Conservation (phyloP, 2,113 vertebrate species). For the Daubentonia madagascariensis region DNA sequence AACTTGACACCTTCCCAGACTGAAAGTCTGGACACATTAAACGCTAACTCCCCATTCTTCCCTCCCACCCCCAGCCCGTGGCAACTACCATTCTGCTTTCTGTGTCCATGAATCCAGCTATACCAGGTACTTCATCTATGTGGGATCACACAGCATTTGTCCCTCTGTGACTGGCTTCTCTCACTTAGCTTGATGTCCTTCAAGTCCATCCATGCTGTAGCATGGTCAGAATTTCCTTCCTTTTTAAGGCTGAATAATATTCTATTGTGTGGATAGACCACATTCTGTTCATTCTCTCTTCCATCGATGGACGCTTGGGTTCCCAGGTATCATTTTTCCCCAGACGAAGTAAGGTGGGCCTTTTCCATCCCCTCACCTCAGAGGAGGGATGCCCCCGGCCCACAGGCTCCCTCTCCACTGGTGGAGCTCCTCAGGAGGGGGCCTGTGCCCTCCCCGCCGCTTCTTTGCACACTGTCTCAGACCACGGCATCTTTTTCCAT, state of each 20-base stretch:
- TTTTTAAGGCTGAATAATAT: background rate
- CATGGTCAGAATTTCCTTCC: background rate
- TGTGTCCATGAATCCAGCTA: background rate
- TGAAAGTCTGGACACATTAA: background rate
- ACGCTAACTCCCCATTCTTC: background rate
- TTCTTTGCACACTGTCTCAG: background rate
- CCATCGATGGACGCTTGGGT: accelerated
- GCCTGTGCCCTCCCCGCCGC: background rate
- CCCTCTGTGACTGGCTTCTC: background rate
- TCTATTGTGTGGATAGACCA: background rate
- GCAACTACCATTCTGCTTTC: background rate
- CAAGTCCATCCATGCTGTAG: background rate
- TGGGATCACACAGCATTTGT: background rate
- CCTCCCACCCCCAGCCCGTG: too few species aligned
- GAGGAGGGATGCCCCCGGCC: background rate
- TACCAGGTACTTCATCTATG: background rate
- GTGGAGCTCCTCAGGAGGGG: background rate
- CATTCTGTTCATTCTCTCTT: background rate
- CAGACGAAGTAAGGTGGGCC: background rate
- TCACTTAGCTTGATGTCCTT: background rate
- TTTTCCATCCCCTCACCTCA: background rate
- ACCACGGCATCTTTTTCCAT: background rate
- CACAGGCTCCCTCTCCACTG: accelerated
- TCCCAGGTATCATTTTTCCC: background rate
- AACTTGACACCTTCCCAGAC: background rate